phyloP scores from a whole-genome alignment of 2,888 invertebrate species.

The Synergus umbraculus region DNA sequence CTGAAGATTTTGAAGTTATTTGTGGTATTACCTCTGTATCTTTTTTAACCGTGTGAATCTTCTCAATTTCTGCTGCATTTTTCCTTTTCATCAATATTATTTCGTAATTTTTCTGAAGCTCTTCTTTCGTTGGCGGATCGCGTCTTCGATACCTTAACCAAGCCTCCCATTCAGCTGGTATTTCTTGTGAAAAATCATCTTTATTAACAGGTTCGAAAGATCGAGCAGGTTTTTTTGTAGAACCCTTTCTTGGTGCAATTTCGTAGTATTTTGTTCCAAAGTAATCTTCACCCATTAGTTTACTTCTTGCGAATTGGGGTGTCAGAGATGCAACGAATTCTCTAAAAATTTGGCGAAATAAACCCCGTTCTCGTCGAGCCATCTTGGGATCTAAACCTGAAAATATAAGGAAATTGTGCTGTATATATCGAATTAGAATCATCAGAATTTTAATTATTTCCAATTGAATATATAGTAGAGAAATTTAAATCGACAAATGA shows the following conservation, averaged over 20 bases:
- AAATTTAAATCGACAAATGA: background rate
- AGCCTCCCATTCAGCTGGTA: slow-evolving; percentile 93
- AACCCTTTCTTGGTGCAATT: slow-evolving; percentile 79
- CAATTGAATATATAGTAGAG: background rate
- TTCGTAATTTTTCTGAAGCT: slow-evolving; percentile 84
- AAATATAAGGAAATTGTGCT: background rate
- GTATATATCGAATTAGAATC: too few species aligned
- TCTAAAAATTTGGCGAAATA: slow-evolving; percentile 78
- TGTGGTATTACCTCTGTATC: slow-evolving; percentile 60
- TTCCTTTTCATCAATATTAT: slow-evolving; percentile 86
- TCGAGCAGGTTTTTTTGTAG: slow-evolving; percentile 80
- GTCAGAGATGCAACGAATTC: slow-evolving; percentile 83
- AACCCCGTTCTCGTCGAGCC: slow-evolving; percentile 65
- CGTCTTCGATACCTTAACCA: slow-evolving; percentile 85
- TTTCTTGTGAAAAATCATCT: slow-evolving; percentile 84
- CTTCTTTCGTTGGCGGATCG: slow-evolving; percentile 86
- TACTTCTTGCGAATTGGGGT: slow-evolving; percentile 69
- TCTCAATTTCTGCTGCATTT: slow-evolving; percentile 86
- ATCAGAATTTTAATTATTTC: too few species aligned
- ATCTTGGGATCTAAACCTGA: slow-evolving; percentile 51
- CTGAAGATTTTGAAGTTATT: slow-evolving; percentile 59
- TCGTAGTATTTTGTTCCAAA: slow-evolving; percentile 91
- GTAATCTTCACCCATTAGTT: slow-evolving; percentile 85
- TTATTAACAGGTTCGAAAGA: slow-evolving; percentile 86
- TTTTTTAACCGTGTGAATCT: slow-evolving; percentile 79